phyloP scores from a whole-genome alignment of 1,140 invertebrate species.

The Zaprionus taronus region DNA sequence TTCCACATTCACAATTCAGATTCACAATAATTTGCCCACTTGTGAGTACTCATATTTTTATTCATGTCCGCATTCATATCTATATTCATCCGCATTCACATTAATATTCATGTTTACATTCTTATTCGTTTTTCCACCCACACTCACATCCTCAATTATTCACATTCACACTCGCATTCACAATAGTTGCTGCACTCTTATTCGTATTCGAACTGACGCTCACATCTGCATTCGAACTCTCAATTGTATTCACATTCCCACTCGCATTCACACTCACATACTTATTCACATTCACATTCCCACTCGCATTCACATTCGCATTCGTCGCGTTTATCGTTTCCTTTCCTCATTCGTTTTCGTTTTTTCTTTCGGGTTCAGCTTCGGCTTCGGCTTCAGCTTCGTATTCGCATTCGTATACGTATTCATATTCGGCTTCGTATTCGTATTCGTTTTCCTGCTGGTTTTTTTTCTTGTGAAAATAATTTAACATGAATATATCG shows the following conservation, averaged over 20 bases:
- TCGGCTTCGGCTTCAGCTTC: background rate
- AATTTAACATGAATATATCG: slow-evolving; percentile 83
- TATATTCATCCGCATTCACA: background rate
- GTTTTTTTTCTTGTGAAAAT: slow-evolving; percentile 51
- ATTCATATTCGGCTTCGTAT: slow-evolving; percentile 10
- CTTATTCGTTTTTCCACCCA: background rate
- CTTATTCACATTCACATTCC: background rate
- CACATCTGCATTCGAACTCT: background rate
- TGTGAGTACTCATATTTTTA: background rate
- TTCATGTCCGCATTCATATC: background rate
- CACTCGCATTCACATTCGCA: background rate
- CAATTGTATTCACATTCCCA: background rate
- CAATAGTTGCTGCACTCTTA: background rate
- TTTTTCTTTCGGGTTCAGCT: background rate
- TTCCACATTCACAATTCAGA: background rate
- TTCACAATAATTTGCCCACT: background rate
- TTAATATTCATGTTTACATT: background rate
- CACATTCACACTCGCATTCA: background rate
- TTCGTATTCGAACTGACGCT: background rate
- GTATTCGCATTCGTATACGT: background rate
- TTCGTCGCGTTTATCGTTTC: background rate
- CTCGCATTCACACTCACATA: background rate
- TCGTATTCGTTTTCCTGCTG: slow-evolving; percentile 1
- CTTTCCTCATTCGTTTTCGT: background rate
- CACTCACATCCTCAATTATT: background rate